phyloP scores from a whole-genome alignment of 2,113 vertebrate species.

The Rhabdornis inornatus region DNA sequence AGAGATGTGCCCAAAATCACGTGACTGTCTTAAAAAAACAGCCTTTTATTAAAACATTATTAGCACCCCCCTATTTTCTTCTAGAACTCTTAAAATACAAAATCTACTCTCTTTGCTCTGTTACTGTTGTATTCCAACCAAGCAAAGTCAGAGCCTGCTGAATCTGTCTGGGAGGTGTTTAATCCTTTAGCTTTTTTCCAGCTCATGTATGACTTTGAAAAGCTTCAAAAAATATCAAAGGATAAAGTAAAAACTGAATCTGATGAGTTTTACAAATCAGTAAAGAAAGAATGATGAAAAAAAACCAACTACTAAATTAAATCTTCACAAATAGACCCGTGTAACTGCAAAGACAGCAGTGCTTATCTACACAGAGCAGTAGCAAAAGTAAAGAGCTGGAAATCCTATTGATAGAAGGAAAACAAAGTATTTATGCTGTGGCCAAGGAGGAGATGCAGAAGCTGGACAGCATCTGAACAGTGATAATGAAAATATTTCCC shows the following conservation, averaged over 20 bases:
- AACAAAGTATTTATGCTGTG: neutral
- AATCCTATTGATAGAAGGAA: neutral
- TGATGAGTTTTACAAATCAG: neutral
- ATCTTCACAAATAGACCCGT: neutral
- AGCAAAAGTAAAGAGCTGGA: neutral
- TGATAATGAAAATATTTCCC: neutral
- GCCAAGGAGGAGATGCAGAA: neutral
- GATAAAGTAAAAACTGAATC: neutral
- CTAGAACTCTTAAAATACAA: fast-evolving
- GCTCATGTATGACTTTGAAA: neutral
- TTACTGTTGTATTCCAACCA: neutral
- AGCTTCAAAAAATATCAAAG: neutral
- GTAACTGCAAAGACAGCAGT: neutral
- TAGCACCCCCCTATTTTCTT: neutral
- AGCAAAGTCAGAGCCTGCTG: neutral
- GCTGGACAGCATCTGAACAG: neutral
- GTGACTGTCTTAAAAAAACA: neutral
- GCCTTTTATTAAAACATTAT: neutral
- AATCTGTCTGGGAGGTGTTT: neutral
- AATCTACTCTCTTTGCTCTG: neutral
- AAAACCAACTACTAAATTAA: neutral
- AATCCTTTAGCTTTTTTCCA: neutral
- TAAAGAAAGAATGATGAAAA: neutral
- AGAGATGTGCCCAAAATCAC: neutral
- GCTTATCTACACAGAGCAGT: neutral